A percentile compares a stretch with the other conserved stretches of the same genome.
These are phyloP conservation scores for Meda fulgida DNA, from an alignment of 2,797 vertebrate genomes.

Conservation along the genomic window DNA sequence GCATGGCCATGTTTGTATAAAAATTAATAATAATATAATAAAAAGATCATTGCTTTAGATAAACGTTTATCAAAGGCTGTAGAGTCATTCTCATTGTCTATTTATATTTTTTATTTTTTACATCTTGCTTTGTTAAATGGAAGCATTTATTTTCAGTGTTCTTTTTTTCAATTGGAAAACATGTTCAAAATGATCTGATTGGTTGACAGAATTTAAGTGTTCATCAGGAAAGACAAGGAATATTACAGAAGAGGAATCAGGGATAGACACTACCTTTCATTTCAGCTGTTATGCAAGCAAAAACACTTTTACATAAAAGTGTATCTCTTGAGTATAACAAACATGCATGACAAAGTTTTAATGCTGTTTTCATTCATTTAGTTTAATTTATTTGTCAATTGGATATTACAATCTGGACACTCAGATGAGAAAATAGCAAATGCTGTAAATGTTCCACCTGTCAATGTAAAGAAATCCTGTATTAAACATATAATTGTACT, in stretches of 20 bases:
- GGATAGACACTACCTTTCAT: slow-evolving; percentile 52
- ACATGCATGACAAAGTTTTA: slow-evolving; percentile 78
- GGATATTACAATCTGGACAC: slow-evolving; percentile 70
- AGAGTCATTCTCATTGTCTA: slow-evolving; percentile 68
- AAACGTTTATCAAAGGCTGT: slow-evolving; percentile 73
- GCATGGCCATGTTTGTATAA: slow-evolving; percentile 73
- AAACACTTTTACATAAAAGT: slow-evolving; percentile 62
- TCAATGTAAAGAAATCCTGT: background rate
- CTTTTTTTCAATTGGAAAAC: slow-evolving; percentile 60
- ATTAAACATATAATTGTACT: background rate
- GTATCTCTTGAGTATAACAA: slow-evolving; percentile 70
- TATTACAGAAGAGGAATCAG: slow-evolving; percentile 13
- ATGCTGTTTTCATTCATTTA: slow-evolving; percentile 78
- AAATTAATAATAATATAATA: slow-evolving; percentile 35
- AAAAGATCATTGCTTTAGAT: slow-evolving; percentile 73
- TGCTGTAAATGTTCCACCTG: background rate
- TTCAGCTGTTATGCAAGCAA: slow-evolving; percentile 40
- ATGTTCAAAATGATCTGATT: slow-evolving; percentile 45
- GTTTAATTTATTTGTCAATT: slow-evolving; percentile 72
- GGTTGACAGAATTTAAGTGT: slow-evolving; percentile 46
- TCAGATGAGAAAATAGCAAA: background rate
- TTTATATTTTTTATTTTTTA: slow-evolving; percentile 81
- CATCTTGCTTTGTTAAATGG: slow-evolving; percentile 50
- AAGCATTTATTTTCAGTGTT: slow-evolving; percentile 66
- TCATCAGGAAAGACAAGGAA: background rate